Percentiles rank a stretch among this genome's conserved stretches.
Evolutionary conservation across 2,797 vertebrate species (phyloP).

Genomic region (Leuciscus waleckii): DNA sequence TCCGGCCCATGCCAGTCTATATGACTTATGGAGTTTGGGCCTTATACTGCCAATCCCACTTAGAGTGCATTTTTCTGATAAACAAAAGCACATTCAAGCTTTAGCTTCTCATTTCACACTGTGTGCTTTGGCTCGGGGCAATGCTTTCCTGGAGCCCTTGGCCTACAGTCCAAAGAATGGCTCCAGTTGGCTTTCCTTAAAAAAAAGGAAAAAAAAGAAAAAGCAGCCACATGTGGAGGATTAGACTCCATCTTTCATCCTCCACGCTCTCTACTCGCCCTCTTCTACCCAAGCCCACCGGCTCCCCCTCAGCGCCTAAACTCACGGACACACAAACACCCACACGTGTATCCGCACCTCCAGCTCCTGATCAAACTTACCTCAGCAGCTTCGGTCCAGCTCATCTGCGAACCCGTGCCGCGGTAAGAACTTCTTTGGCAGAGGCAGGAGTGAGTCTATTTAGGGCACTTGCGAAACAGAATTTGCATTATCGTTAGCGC

Average conservation of each 20-base stretch:
- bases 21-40: conserved; percentile 86
- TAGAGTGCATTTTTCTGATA: conserved; percentile 89
- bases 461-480: conserved; percentile 41
- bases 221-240: conserved; percentile 83
- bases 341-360: conserved; percentile 43
- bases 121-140: conserved; percentile 86
- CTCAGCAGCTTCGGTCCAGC: conserved; percentile 36
- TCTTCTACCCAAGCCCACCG: conserved; percentile 73
- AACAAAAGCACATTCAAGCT: conserved; percentile 89
- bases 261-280: conserved; percentile 79
- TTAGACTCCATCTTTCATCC: conserved; percentile 85
- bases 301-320: conserved; percentile 65
- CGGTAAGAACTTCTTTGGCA: conserved; percentile 42
- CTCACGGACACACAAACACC: conserved; percentile 46
- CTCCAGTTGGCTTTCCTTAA: conserved; percentile 85
- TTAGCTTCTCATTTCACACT: conserved; percentile 89
- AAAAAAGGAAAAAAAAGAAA: conserved; percentile 61
- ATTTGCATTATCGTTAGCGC: conserved; percentile 41
- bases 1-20: conserved; percentile 80
- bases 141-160: conserved; percentile 83
- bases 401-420: conserved; percentile 33
- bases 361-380: conserved; percentile 48
- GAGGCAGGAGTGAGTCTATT: conserved; percentile 37
- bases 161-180: conserved; percentile 82
- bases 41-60: conserved; percentile 83